Percentiles rank a stretch among this genome's conserved stretches.
Evolutionary conservation across 1,140 invertebrate species (phyloP).

Genomic region (Halesus radiatus): DNA sequence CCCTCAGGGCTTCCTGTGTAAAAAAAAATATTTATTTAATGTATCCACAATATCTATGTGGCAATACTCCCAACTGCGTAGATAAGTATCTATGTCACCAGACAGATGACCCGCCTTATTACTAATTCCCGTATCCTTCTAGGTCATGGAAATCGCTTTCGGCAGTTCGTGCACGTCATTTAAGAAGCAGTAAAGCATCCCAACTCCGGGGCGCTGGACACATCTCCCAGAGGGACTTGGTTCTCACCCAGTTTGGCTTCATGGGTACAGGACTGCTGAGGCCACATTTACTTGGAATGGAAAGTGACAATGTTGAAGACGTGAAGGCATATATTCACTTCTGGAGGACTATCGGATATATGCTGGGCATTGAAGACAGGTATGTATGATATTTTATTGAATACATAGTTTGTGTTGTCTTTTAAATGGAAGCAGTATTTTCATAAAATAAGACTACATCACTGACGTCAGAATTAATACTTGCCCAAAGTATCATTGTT

Average conservation of each 20-base stretch:
- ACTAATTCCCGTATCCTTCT: slow-evolving; percentile 30
- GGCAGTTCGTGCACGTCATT: slow-evolving; percentile 77
- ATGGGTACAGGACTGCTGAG: slow-evolving; percentile 82
- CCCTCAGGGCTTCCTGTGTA: too few species aligned
- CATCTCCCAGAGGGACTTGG: slow-evolving; percentile 85
- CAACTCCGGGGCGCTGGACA: slow-evolving; percentile 66
- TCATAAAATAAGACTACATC: too few species aligned
- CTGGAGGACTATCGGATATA: slow-evolving; percentile 85
- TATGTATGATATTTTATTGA: slow-evolving; percentile 55
- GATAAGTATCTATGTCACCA: neutral
- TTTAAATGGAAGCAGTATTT: too few species aligned
- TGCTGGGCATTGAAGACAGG: slow-evolving; percentile 87
- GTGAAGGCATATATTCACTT: slow-evolving; percentile 84
- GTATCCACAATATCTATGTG: too few species aligned
- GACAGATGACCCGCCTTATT: neutral
- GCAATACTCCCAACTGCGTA: too few species aligned
- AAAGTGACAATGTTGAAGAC: slow-evolving; percentile 70
- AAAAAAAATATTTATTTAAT: too few species aligned
- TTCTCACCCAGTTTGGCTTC: slow-evolving; percentile 88
- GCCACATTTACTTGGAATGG: slow-evolving; percentile 77
- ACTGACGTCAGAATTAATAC: too few species aligned
- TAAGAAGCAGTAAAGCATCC: slow-evolving; percentile 71
- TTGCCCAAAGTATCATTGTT: too few species aligned
- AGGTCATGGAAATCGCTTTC: slow-evolving; percentile 77
- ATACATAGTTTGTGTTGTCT: too few species aligned